These are phyloP conservation scores for Diaperis boleti DNA, from an alignment of 2,888 invertebrate genomes.

Conservation along the genomic window DNA sequence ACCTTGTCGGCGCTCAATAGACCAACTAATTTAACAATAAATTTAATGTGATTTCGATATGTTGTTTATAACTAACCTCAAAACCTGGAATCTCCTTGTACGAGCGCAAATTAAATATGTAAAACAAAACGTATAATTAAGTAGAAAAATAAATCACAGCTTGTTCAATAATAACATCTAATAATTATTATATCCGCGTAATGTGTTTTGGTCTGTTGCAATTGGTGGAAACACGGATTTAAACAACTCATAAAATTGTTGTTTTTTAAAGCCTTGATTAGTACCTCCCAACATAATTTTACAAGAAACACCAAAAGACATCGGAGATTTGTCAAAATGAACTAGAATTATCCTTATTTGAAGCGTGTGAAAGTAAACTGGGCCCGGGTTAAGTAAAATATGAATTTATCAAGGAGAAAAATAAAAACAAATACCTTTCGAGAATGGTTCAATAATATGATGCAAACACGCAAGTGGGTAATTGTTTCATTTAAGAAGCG, in stretches of 20 bases:
- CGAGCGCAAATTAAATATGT: no score
- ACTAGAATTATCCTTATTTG: constrained; percentile 4
- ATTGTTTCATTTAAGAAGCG: constrained; percentile 67
- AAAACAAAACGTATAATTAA: constrained; percentile 10
- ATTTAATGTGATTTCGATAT: no score
- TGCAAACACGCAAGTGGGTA: constrained; percentile 67
- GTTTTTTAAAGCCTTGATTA: background rate
- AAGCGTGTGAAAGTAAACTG: constrained; percentile 55
- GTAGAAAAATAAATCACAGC: background rate
- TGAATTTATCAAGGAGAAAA: constrained; percentile 63
- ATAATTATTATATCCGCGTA: background rate
- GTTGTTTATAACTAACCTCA: no score
- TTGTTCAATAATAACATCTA: background rate
- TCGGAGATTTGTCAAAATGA: constrained; percentile 5
- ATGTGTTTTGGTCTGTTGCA: background rate
- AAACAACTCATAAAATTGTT: background rate
- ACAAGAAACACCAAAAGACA: background rate
- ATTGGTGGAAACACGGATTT: background rate
- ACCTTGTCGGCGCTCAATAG: no score
- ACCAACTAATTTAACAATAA: no score
- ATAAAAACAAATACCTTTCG: constrained; percentile 64
- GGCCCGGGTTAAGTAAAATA: constrained; percentile 58
- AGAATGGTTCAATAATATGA: constrained; percentile 66
- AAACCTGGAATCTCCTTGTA: no score
- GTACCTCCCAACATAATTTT: background rate